Conservation (phyloP, 2,888 invertebrate genomes). For the Aelia acuminata region DNA sequence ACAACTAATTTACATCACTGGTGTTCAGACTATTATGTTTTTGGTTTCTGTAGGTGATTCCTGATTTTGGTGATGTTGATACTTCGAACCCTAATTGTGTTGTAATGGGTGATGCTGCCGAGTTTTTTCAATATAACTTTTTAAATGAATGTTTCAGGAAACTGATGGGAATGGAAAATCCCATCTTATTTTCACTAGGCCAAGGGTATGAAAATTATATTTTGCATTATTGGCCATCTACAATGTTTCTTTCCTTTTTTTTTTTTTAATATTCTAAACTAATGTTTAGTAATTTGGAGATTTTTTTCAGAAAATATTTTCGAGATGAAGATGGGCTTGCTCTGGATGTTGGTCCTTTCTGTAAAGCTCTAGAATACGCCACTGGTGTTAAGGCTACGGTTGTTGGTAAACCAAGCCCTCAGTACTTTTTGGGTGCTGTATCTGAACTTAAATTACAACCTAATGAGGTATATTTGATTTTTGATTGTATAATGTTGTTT, state of each 20-base stretch:
- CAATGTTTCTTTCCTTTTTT: background rate
- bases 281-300: background rate
- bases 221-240: background rate
- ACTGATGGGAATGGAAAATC: conserved; percentile 73
- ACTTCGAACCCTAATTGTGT: conserved; percentile 77
- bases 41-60: conserved; percentile 62
- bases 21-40: background rate
- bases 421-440: conserved; percentile 77
- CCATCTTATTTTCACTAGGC: conserved; percentile 65
- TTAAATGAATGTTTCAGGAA: conserved; percentile 83
- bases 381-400: conserved; percentile 77
- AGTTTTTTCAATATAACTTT: conserved; percentile 79
- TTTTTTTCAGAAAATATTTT: conserved; percentile 65
- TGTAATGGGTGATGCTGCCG: conserved; percentile 83
- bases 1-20: background rate
- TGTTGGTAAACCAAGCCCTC: conserved; percentile 81
- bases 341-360: conserved; percentile 86
- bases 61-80: conserved; percentile 71
- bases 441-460: conserved; percentile 72
- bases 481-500: background rate
- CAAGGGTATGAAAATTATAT: conserved; percentile 62
- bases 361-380: conserved; percentile 83
- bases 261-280: background rate
- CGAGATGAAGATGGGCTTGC: conserved; percentile 79
- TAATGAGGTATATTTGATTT: conserved; percentile 78